Conservation (phyloP, 2,797 vertebrate species). For the Cebuella pygmaea region DNA sequence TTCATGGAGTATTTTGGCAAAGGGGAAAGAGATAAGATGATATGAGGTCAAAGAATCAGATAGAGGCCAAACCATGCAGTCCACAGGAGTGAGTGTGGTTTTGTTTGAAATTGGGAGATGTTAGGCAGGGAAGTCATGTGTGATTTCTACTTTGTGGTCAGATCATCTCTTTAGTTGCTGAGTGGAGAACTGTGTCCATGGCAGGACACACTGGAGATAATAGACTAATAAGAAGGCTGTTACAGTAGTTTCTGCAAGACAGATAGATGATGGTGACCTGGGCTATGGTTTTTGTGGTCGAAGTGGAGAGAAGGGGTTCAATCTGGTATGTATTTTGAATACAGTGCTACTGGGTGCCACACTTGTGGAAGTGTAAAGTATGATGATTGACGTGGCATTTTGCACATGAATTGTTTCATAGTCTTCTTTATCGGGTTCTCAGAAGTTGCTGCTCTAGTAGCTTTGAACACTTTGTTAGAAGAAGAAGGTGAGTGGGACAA, state of each 20-base stretch:
- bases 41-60: background rate
- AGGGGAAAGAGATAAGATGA: background rate
- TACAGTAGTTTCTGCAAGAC: background rate
- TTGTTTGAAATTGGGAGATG: background rate
- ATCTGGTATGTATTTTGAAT: background rate
- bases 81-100: background rate
- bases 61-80: background rate
- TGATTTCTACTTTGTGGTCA: background rate
- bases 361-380: background rate
- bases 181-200: background rate
- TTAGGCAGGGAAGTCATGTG: background rate
- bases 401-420: background rate
- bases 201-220: background rate
- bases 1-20: background rate
- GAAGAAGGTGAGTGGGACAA: background rate
- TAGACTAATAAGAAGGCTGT: background rate
- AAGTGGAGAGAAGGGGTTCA: background rate
- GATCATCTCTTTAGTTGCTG: background rate
- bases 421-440: background rate
- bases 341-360: background rate
- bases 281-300: background rate
- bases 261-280: accelerated
- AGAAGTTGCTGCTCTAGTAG: background rate
- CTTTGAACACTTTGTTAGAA: background rate
- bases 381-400: background rate